Evolutionary conservation across 2,113 vertebrate species (phyloP).

Genomic region (Eolophus roseicapilla): DNA sequence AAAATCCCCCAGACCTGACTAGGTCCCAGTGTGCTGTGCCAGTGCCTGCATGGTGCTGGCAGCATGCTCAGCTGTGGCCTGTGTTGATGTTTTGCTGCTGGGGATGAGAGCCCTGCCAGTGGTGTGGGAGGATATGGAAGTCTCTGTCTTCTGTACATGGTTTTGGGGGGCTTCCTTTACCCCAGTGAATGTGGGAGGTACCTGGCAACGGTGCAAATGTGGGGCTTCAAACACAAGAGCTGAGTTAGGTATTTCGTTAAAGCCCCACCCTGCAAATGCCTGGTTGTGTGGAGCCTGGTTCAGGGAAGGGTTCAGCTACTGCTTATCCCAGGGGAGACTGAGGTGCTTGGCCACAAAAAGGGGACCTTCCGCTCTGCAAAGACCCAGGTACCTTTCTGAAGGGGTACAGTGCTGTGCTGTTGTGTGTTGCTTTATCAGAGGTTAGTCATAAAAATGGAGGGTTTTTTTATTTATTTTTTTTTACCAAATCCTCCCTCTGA

Average conservation of each 20-base stretch:
- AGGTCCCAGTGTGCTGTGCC: rapidly evolving
- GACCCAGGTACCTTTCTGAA: neutral
- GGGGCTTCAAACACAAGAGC: neutral
- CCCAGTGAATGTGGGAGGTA: neutral
- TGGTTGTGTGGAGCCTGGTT: rapidly evolving
- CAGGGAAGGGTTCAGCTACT: rapidly evolving
- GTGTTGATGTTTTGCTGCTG: neutral
- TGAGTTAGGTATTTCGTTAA: neutral
- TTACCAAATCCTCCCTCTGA: neutral
- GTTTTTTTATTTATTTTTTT: rapidly evolving
- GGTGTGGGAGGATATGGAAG: neutral
- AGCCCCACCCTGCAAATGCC: neutral
- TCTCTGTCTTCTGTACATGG: rapidly evolving
- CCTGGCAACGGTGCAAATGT: too few relatives aligned
- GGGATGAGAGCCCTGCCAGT: neutral
- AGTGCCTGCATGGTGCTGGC: rapidly evolving
- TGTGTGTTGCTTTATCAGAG: neutral
- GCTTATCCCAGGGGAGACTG: rapidly evolving
- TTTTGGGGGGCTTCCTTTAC: neutral
- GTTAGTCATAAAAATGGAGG: rapidly evolving
- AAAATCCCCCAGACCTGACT: rapidly evolving
- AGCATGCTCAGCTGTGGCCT: neutral
- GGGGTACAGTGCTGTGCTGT: neutral
- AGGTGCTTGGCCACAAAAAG: rapidly evolving
- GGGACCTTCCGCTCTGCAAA: neutral